A percentile compares a stretch with the other conserved stretches of the same genome.
phyloP scores from a whole-genome alignment of 2,113 vertebrate genomes.

The Mirza zaza region DNA sequence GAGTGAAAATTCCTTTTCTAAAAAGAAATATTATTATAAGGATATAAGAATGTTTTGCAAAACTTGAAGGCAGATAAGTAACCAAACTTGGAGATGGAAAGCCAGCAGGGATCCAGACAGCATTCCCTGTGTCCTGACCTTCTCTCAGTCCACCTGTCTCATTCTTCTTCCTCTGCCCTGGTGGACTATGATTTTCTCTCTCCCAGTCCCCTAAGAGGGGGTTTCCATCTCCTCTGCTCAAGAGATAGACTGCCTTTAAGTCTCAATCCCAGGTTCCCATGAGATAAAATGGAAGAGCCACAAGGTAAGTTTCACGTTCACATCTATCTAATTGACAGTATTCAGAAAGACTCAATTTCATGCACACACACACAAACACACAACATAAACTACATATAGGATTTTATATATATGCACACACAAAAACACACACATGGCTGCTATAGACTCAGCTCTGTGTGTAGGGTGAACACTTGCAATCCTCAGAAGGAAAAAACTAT shows the following conservation, averaged over 20 bases:
- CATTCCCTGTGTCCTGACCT: neutral
- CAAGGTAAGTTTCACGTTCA: neutral
- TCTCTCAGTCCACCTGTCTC: neutral
- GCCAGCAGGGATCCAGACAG: neutral
- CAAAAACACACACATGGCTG: rapidly evolving
- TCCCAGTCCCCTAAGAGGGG: rapidly evolving
- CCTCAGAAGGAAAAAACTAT: neutral
- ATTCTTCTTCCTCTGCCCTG: neutral
- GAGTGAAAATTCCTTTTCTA: neutral
- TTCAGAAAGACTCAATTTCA: neutral
- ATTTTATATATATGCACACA: neutral
- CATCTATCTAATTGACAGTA: neutral
- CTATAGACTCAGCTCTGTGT: neutral
- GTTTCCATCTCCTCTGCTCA: neutral
- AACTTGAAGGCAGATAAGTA: neutral
- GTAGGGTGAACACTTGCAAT: neutral
- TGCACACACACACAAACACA: neutral
- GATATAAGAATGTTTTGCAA: neutral
- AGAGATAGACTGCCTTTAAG: neutral
- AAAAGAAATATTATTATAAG: neutral
- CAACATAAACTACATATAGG: too few relatives aligned
- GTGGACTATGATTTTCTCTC: neutral
- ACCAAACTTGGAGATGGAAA: neutral
- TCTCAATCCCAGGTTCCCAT: neutral
- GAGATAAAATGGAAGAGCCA: neutral